Conservation (phyloP, 2,797 vertebrate species). For the Myiotriccus ornatus region DNA sequence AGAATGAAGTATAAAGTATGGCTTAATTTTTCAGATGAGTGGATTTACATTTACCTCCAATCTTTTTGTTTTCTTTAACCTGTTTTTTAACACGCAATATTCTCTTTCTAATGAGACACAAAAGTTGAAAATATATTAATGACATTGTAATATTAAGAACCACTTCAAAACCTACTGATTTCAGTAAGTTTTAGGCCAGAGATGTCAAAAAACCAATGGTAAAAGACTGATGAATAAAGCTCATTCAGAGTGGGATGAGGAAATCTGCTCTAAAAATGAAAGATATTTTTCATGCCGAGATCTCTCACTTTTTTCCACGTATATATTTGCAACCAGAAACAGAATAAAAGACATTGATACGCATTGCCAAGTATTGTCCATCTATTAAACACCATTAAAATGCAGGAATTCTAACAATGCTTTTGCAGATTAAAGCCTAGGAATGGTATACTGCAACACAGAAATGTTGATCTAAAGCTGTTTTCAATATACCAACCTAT, state of each 20-base stretch:
- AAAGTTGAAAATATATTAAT: not conserved
- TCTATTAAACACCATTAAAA: not conserved
- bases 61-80: not conserved
- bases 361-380: not conserved
- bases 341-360: not conserved
- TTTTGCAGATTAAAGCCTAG: not conserved
- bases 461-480: not conserved
- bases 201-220: not conserved
- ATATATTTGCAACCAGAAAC: not conserved
- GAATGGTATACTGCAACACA: not conserved
- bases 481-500: not conserved
- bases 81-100: not conserved
- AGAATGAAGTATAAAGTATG: not conserved
- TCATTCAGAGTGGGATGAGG: not conserved
- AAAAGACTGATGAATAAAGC: not conserved
- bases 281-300: not conserved
- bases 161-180: not conserved
- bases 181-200: not conserved
- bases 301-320: not conserved
- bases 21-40: not conserved
- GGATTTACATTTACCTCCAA: not conserved
- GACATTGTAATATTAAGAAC: not conserved
- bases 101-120: not conserved
- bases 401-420: not conserved
- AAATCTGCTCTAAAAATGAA: not conserved